Conservation (phyloP, 2,888 invertebrate species). For the Zele albiditarsus region DNA sequence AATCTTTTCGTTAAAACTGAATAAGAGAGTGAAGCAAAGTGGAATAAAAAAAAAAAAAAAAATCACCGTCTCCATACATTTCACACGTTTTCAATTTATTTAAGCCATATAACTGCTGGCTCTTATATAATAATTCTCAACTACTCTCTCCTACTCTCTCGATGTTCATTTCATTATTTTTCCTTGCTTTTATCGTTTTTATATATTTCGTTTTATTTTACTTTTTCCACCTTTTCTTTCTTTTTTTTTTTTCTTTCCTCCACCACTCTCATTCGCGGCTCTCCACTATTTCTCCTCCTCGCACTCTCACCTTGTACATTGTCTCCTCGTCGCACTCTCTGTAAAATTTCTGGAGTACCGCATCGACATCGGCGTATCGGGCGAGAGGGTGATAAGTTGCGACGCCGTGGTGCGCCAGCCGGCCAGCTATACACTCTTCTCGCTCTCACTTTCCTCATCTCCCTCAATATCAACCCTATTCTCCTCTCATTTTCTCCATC, state of each 20-base stretch:
- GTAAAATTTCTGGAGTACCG: conserved; percentile 42
- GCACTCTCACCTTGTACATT: conserved; percentile 2
- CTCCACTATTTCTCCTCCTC: conserved; percentile 26
- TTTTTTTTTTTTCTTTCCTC: conserved; percentile 38
- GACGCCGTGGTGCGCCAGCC: conserved; percentile 61
- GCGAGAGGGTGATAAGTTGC: conserved; percentile 72
- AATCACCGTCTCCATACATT: not conserved
- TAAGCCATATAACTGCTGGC: conserved; percentile 57
- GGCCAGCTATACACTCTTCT: conserved; percentile 30
- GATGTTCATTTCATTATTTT: conserved; percentile 73
- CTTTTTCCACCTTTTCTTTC: conserved; percentile 46
- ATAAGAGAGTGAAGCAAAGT: not conserved
- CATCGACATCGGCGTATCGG: conserved; percentile 48
- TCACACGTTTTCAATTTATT: conserved; percentile 59
- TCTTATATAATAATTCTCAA: conserved; percentile 70
- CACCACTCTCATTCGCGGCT: conserved; percentile 24
- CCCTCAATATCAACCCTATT: conserved; percentile 31
- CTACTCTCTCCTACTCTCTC: conserved; percentile 51
- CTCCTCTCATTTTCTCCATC: conserved; percentile 10
- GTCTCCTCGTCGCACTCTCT: conserved; percentile 28
- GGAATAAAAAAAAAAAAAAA: not conserved
- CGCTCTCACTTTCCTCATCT: conserved; percentile 24
- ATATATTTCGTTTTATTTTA: conserved; percentile 33
- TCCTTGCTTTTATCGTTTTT: conserved; percentile 50
- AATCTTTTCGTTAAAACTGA: not conserved